These are phyloP conservation scores for Drosophila malerkotliana DNA, from an alignment of 1,140 invertebrate species.

Conservation along the genomic window DNA sequence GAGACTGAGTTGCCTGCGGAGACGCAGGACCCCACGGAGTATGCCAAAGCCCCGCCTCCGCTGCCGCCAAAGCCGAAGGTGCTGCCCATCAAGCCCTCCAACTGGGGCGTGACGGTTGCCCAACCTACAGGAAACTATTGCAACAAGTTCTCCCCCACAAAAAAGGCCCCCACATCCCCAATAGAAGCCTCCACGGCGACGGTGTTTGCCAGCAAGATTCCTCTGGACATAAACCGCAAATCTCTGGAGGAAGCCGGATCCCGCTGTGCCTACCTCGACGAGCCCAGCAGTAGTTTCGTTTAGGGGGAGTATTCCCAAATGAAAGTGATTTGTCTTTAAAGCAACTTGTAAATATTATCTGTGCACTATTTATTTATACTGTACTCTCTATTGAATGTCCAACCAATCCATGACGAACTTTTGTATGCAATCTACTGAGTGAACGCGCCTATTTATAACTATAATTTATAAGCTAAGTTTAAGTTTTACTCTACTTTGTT, in stretches of 20 bases:
- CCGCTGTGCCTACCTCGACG: slow-evolving; percentile 86
- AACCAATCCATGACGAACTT: slow-evolving; percentile 52
- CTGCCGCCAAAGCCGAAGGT: slow-evolving; percentile 87
- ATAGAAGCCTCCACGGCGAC: slow-evolving; percentile 46
- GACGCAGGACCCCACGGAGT: slow-evolving; percentile 49
- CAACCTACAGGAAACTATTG: slow-evolving; percentile 55
- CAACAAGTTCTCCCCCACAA: slow-evolving; percentile 68
- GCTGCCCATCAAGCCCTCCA: slow-evolving; percentile 85
- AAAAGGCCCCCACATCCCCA: slow-evolving; percentile 43
- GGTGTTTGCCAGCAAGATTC: slow-evolving; percentile 54
- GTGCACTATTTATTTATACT: slow-evolving; percentile 63
- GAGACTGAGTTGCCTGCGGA: slow-evolving; percentile 47
- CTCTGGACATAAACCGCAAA: slow-evolving; percentile 62
- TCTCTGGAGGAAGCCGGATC: slow-evolving; percentile 56
- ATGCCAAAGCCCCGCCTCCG: slow-evolving; percentile 84
- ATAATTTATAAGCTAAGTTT: slow-evolving; percentile 38
- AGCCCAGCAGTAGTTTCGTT: slow-evolving; percentile 88
- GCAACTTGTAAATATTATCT: slow-evolving; percentile 34
- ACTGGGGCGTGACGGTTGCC: slow-evolving; percentile 84
- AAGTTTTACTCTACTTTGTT: slow-evolving; percentile 45
- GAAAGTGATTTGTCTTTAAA: slow-evolving; percentile 27
- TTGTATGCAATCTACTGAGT: slow-evolving; percentile 37
- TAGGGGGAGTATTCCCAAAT: slow-evolving; percentile 51
- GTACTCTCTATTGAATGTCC: slow-evolving; percentile 28
- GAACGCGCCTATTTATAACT: slow-evolving; percentile 60